Base-by-base conservation (phyloP, 2,113 vertebrate species). In the Arothron firmamentum region DNA sequence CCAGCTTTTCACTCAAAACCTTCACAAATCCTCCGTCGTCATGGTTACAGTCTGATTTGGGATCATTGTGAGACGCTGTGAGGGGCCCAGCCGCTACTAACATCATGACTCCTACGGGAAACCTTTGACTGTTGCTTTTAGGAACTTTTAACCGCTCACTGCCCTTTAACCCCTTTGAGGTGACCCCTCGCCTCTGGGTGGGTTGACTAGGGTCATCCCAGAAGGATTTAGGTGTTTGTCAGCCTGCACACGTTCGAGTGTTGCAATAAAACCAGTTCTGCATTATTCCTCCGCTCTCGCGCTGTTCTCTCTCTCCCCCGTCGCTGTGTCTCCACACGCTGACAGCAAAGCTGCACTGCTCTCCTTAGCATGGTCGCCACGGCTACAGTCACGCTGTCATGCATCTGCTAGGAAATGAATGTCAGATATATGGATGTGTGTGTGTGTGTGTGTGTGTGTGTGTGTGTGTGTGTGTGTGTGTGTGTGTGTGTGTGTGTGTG, bases 341-440 rank as follows among this genome's bases (percentile, higher is more conserved):
- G 83, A 87, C 83, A 78, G 42, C 80, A 70, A 75, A 59, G 78
- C 81, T 43, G 70, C 81, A 76, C 79, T 18, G 75, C 59, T 61
- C 72, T 70, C 62, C 73, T 53, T 54, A 60, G 67, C 79, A 82
- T 49, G 65, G 88, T 91, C 89, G 79, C 88, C 82, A 90, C 90
- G 83, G 87, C 72, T 80, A 87, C 87, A 25, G 25, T 25, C 25
- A 25, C 25, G 5, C 45, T 46, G 45, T 7, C 13, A 46, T 46
- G 9, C 12, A 46, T 46, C 14, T n/a, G 9, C 6, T 46, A 15
- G 45, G 14, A n/a, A 46, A 46, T 46, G 43, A 3, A 46, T 46
- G 14, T 34, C 25, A 25, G 42, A 43, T 45, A 8, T 12, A 6
- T 45, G 42, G 3, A 5, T 25, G 25, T 12, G 16, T 6, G 42